Evolutionary conservation across 1,140 invertebrate genomes (phyloP).

Genomic region (Rhyacophila brunnea): DNA sequence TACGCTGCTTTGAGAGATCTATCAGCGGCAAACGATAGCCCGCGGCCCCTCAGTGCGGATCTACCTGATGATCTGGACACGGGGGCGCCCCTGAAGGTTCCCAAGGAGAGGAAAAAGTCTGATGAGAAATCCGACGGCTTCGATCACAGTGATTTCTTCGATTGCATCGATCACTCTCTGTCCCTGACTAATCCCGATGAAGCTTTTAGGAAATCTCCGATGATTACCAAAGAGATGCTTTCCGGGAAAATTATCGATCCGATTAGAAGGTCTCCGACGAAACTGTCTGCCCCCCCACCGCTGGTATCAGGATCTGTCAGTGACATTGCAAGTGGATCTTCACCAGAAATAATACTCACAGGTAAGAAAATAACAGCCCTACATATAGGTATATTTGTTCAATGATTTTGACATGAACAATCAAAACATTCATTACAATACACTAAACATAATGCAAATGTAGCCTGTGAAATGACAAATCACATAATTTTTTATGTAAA

Average conservation of each 20-base stretch:
- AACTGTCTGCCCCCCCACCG: slow-evolving; percentile 41
- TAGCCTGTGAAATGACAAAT: too few relatives aligned
- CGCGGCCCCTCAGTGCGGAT: slow-evolving; percentile 34
- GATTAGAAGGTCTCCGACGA: slow-evolving; percentile 12
- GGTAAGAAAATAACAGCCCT: too few relatives aligned
- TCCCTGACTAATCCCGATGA: slow-evolving; percentile 52
- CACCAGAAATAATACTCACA: slow-evolving; percentile 56
- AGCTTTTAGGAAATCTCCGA: slow-evolving; percentile 51
- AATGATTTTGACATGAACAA: too few relatives aligned
- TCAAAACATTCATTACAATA: too few relatives aligned
- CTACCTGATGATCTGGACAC: slow-evolving; percentile 49
- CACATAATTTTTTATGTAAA: too few relatives aligned
- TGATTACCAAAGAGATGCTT: slow-evolving; percentile 44
- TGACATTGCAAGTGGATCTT: slow-evolving; percentile 59
- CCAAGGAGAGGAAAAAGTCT: slow-evolving; percentile 50
- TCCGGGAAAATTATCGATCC: slow-evolving; percentile 23
- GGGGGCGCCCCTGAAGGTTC: slow-evolving; percentile 47
- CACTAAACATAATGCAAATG: too few relatives aligned
- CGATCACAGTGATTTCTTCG: slow-evolving; percentile 54
- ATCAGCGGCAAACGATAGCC: slow-evolving; percentile 59
- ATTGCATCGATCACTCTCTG: slow-evolving; percentile 52
- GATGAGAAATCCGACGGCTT: slow-evolving; percentile 54
- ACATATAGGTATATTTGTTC: too few relatives aligned
- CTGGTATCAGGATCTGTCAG: slow-evolving; percentile 58
- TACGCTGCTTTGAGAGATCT: slow-evolving; percentile 72